A percentile compares a stretch with the other conserved stretches of the same genome.
Evolutionary conservation across 2,113 vertebrate genomes (phyloP).

Genomic region (Eleginops maclovinus): DNA sequence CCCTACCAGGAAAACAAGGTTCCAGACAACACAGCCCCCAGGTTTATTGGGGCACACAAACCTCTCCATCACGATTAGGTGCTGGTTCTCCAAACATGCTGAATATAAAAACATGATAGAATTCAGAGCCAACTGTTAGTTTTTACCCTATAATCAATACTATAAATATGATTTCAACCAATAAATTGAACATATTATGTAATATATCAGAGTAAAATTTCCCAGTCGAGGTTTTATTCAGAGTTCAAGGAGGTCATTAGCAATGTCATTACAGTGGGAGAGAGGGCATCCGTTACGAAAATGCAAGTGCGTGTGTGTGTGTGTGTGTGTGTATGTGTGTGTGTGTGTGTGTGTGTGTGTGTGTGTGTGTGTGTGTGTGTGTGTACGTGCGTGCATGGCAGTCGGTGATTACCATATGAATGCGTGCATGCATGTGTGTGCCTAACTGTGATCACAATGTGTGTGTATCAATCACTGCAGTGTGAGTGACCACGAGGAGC

Average conservation of each 20-base stretch:
- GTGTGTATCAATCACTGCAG: conserved; percentile 69
- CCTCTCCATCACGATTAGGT: too few relatives aligned
- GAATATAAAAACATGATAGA: neutral
- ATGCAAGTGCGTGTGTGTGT: conserved; percentile 42
- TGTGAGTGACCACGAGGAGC: conserved; percentile 73
- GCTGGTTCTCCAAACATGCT: too few relatives aligned
- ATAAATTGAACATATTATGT: neutral
- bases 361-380: conserved; percentile 12
- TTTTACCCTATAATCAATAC: neutral
- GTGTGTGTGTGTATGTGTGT: conserved; percentile 29
- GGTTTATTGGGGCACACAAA: too few relatives aligned
- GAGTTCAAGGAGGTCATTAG: conserved; percentile 77
- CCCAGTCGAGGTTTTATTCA: conserved; percentile 67
- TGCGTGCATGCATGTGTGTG: conserved; percentile 40
- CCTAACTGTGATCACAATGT: conserved; percentile 41
- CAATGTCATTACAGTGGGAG: conserved; percentile 72
- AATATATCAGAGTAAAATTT: too few relatives aligned
- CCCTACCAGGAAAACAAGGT: too few relatives aligned
- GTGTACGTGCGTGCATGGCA: conserved; percentile 17
- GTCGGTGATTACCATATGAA: conserved; percentile 37
- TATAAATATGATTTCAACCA: neutral
- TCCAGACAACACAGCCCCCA: too few relatives aligned
- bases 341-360: conserved; percentile 22
- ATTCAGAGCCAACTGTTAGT: neutral
- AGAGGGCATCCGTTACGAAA: conserved; percentile 68